Evolutionary conservation across 92 coral and sea anemone species (phyloP).

Genomic region (Bergia sp.): DNA sequence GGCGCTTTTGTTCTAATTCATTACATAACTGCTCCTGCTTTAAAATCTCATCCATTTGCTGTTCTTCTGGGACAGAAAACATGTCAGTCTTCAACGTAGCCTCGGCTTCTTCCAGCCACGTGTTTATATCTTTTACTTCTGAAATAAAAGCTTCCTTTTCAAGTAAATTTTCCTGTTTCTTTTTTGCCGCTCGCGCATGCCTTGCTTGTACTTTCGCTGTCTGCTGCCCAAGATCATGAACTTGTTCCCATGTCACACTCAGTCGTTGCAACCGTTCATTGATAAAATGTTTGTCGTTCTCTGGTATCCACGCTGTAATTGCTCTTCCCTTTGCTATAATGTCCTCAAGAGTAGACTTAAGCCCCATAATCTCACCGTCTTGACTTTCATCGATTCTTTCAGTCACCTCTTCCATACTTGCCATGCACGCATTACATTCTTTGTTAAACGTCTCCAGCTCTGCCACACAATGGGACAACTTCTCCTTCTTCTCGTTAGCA

Average conservation of each 20-base stretch:
- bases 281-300: conserved; percentile 58
- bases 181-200: conserved; percentile 52
- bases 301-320: conserved; percentile 63
- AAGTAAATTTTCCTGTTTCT: conserved; percentile 38
- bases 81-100: conserved; percentile 70
- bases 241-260: conserved; percentile 72
- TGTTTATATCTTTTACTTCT: conserved; percentile 62
- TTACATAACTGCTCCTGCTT: conserved; percentile 80
- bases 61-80: conserved; percentile 90
- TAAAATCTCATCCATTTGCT: conserved; percentile 80
- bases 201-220: conserved; percentile 62
- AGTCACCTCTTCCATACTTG: conserved; percentile 38
- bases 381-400: conserved; percentile 28
- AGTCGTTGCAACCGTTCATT: conserved; percentile 75
- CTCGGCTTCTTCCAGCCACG: conserved; percentile 86
- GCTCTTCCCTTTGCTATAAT: conserved; percentile 70
- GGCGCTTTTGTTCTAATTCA: conserved; percentile 74
- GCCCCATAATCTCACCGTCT: conserved; percentile 30
- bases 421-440: conserved; percentile 73
- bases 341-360: conserved; percentile 60
- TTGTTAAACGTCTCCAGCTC: conserved; percentile 76
- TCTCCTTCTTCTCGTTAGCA: conserved; percentile 74
- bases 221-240: conserved; percentile 67
- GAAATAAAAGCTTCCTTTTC: conserved; percentile 54
- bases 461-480: conserved; percentile 55